A percentile compares a stretch with the other conserved stretches of the same genome.
These are phyloP conservation scores for Tetraodon nigroviridis DNA, from an alignment of 2,113 vertebrate genomes.

Conservation along the genomic window DNA sequence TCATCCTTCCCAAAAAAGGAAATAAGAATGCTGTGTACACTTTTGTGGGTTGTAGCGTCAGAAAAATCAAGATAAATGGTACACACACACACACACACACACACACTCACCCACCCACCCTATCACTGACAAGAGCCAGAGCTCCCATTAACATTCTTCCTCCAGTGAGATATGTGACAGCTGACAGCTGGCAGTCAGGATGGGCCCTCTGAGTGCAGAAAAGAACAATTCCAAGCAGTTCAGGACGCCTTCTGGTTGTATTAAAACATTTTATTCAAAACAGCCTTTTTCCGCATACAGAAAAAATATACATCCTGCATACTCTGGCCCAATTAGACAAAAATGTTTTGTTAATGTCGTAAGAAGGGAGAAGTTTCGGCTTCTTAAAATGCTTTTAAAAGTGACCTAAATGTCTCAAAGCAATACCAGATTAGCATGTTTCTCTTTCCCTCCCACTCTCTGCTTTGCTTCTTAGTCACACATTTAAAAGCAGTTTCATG, in stretches of 20 bases:
- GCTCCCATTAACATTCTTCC: constrained; percentile 26
- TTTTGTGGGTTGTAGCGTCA: constrained; percentile 3
- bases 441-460: not conserved
- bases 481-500: not conserved
- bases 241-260: constrained; percentile 7
- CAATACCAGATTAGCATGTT: not conserved
- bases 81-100: constrained; percentile 18
- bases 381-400: constrained; percentile 56
- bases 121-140: constrained; percentile 39
- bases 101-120: constrained; percentile 12
- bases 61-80: constrained; percentile 25
- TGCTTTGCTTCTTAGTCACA: constrained; percentile 8
- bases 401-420: constrained; percentile 17
- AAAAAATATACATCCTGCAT: constrained; percentile 3
- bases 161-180: constrained; percentile 6
- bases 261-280: constrained; percentile 43
- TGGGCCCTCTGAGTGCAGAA: not conserved
- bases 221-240: not conserved
- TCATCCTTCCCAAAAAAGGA: constrained; percentile 65
- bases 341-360: not conserved
- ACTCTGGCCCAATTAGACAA: constrained; percentile 29
- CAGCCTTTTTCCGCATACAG: constrained; percentile 14
- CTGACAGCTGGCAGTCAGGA: not conserved
- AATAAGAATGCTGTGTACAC: not conserved
- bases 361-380: constrained; percentile 28